Conservation (phyloP, 2,888 invertebrate species). For the Cyaniris semiargus region DNA sequence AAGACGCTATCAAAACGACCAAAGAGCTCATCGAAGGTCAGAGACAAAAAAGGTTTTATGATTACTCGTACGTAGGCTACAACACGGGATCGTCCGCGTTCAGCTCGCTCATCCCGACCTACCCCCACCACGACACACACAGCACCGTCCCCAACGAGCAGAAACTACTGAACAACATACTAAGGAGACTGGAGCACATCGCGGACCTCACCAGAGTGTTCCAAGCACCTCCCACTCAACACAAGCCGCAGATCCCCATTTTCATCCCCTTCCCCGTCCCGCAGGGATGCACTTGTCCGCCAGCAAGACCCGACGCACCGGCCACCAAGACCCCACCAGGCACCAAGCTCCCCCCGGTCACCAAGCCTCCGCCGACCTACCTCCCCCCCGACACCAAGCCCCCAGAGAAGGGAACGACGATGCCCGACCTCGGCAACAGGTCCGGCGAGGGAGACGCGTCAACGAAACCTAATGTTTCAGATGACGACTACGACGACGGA, state of each 20-base stretch:
- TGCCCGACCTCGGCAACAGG: constrained; percentile 59
- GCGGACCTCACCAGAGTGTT: constrained; percentile 18
- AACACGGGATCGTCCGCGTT: constrained; percentile 34
- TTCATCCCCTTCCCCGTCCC: neutral
- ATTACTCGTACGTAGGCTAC: constrained; percentile 42
- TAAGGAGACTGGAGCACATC: constrained; percentile 43
- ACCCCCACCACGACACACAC: constrained; percentile 36
- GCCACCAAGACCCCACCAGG: neutral
- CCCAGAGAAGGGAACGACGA: constrained; percentile 35
- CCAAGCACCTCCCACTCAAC: neutral
- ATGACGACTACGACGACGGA: constrained; percentile 51
- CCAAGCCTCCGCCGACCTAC: constrained; percentile 39
- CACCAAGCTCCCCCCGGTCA: neutral
- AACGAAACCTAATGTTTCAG: constrained; percentile 49
- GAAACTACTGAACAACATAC: constrained; percentile 41
- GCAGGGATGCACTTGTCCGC: neutral
- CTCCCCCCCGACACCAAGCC: constrained; percentile 34
- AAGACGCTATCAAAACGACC: constrained; percentile 43
- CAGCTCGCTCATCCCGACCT: constrained; percentile 37
- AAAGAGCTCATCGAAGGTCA: constrained; percentile 42
- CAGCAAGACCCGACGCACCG: neutral
- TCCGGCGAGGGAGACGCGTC: constrained; percentile 52
- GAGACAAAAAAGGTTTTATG: constrained; percentile 50
- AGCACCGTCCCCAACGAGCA: constrained; percentile 30
- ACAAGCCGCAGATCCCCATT: neutral